Evolutionary conservation across 2,888 invertebrate genomes (phyloP), one percentile per base, ranked within the genome.

Genomic region (Odontomyia ornata): DNA sequence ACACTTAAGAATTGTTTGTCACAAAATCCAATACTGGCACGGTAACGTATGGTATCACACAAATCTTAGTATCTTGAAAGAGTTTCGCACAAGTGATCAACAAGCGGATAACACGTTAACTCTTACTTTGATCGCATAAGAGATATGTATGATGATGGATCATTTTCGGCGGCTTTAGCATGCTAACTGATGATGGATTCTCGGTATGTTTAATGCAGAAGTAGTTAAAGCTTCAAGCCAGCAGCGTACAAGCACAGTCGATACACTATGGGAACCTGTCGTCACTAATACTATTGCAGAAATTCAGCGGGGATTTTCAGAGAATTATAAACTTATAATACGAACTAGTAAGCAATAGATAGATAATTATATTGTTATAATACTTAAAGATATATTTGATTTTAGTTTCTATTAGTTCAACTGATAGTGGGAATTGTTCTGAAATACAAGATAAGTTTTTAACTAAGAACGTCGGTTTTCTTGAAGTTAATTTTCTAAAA

Each of bases 151-250:
- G 36, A 69, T 72, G 73, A 73, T 73, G 73, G 60, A 60, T 57
- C 60, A 73, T 73, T 60, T 60, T 60, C 36, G 57, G 25, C 52
- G 71, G 52, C 73, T 73, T 73, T 73, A 73, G 73, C 69, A 69
- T 57, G 57, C 23, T 73, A 36, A 73, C 73, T 73, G 73, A 57
- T 28, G 57, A 56, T 72, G 56, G 56, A 36, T 73, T 73, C 73
- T 60, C 36, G 23, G 43, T n/a, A 57, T 57, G 57, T 23, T 57
- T 18, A 57, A 21, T 15, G n/a, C 46, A 43, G 23, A 43, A 67
- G 67, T 43, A 46, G 46, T 11, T 21, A 52, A 18, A 60, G 13
- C 52, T 18, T 52, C 52, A 18, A 60, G 25, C 3, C 52, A 52
- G 52, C 18, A 15, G 52, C 18, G 4, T 65, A 18, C 28, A 18